Base-by-base conservation (phyloP, 2,113 vertebrate genomes). In the Lichenostomus cassidix region DNA sequence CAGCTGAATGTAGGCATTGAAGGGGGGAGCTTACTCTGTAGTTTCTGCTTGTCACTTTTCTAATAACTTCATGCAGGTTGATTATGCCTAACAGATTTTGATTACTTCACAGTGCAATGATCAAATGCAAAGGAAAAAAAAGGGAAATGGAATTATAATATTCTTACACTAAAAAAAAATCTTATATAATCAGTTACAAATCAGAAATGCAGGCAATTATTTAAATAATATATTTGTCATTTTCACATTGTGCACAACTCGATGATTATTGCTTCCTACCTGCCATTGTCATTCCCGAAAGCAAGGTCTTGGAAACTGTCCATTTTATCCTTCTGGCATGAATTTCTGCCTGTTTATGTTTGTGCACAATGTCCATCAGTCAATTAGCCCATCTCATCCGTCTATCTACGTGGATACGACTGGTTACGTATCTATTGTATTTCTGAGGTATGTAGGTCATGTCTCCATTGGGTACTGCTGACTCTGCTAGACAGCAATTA, bases 381-480 rank as follows among this genome's bases (percentile, higher is more conserved):
- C 88, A 92, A 11, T 92, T 92, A 93, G 80, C 63, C 60, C 53
- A n/a, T 89, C 73, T 93, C 67, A 81, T 95, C 85, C 39, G 49
- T 49, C 68, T 78, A 9, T 91, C 75, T 93, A 0, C 7, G 0
- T 92, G 73, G 64, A 13, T 71, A 21, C 0, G 4, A 74, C 49
- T 56, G 73, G 52, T 64, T 93, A 67, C 3, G 3, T 74, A 75
- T 85, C 94, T 71, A 68, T 87, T 95, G 83, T 95, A 73, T 93
- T 97, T 86, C 77, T 1, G 19, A 95, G 90, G 88, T 97, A 97
- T 94, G 88, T 97, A 97, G 94, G 96, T 97, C 94, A 96, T 23
- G 37, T 95, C 86, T 95, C 82, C 78, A 74, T 94, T 94, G 92
- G 90, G 80, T 84, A 77, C 82, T 91, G 92, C 94, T 96, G 95